phyloP scores from a whole-genome alignment of 1,140 invertebrate genomes.

The Aphelenchoides avenae region DNA sequence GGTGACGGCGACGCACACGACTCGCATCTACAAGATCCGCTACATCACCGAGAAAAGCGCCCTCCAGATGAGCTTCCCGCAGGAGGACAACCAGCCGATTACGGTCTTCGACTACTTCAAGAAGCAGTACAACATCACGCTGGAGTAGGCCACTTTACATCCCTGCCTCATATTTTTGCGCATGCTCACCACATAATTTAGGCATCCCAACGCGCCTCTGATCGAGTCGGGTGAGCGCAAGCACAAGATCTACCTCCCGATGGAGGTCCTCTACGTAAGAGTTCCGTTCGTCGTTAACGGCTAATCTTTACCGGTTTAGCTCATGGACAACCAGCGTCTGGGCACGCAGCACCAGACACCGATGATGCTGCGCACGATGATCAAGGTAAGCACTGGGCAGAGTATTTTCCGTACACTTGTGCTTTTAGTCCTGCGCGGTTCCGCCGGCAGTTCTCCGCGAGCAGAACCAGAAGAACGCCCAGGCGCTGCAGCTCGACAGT shows the following conservation, averaged over 20 bases:
- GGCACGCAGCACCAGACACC: background rate
- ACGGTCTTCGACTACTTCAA: slow-evolving; percentile 12
- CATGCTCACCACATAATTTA: background rate
- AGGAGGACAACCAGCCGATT: slow-evolving; percentile 1
- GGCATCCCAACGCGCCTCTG: slow-evolving; percentile 6
- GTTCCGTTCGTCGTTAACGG: no score
- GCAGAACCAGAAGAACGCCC: background rate
- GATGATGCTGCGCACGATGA: background rate
- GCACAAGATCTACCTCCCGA: slow-evolving; percentile 8
- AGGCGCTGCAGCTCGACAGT: slow-evolving; percentile 5
- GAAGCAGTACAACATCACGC: slow-evolving; percentile 9
- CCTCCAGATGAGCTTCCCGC: background rate
- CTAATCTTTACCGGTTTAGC: no score
- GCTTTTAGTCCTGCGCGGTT: background rate
- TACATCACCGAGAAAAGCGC: slow-evolving; percentile 7
- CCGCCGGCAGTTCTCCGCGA: background rate
- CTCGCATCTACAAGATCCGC: background rate
- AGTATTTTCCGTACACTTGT: background rate
- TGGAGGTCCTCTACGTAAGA: slow-evolving; percentile 14
- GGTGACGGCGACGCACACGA: slow-evolving; percentile 3
- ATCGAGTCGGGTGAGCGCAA: background rate
- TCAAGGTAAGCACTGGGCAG: slow-evolving; percentile 14
- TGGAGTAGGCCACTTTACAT: slow-evolving; percentile 10
- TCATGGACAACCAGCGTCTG: slow-evolving; percentile 21
- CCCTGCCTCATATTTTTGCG: background rate